Evolutionary conservation across 1,140 invertebrate species (phyloP).

Genomic region (Bradynema listronoti): DNA sequence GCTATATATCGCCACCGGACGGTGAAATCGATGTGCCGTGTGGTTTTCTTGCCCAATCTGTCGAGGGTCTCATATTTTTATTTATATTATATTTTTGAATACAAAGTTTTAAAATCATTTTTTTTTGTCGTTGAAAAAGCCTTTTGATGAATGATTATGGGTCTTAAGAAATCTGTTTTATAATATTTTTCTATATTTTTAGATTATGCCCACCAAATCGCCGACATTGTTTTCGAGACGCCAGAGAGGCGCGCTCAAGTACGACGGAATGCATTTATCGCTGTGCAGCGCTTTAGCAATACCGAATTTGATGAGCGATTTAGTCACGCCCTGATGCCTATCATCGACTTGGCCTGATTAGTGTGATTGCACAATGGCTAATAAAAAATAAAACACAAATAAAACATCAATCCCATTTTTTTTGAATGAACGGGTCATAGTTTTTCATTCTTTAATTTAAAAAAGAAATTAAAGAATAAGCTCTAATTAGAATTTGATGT

Average conservation of each 20-base stretch:
- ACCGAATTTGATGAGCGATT: constrained; percentile 12
- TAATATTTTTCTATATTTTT: not conserved
- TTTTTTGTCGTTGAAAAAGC: no score
- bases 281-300: constrained; percentile 12
- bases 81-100: not conserved
- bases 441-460: no score
- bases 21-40: not conserved
- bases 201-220: constrained; percentile 16
- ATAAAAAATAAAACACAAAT: no score
- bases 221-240: constrained; percentile 10
- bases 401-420: no score
- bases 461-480: no score
- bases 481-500: no score
- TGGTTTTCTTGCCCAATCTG: constrained; percentile 14
- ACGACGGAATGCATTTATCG: not conserved
- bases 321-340: constrained; percentile 9
- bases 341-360: no score
- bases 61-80: constrained; percentile 5
- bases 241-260: not conserved
- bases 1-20: not conserved
- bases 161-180: no score
- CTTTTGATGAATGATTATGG: no score
- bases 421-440: no score
- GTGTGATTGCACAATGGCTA: no score
- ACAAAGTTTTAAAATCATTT: not conserved